These are phyloP conservation scores for Pachycephus smyrnensis DNA, from an alignment of 2,888 invertebrate genomes.

Conservation along the genomic window DNA sequence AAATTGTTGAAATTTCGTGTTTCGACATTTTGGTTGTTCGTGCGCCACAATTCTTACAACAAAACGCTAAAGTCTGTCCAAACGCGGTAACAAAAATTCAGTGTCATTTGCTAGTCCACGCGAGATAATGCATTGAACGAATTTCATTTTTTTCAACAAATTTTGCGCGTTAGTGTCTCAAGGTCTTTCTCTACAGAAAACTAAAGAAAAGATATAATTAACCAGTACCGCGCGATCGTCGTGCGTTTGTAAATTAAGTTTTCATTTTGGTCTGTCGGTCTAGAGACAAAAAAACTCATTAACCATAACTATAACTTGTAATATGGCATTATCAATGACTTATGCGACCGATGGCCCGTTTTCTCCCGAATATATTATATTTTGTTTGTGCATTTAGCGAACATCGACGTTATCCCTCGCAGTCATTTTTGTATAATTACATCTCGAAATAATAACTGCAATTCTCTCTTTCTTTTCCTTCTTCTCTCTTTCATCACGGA, in stretches of 20 bases:
- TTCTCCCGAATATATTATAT: background rate
- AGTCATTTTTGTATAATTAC: background rate
- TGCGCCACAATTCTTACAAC: conserved; percentile 14
- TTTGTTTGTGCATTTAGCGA: background rate
- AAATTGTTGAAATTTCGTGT: conserved; percentile 7
- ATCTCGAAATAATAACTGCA: background rate
- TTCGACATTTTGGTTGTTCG: background rate
- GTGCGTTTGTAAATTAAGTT: background rate
- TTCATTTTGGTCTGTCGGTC: background rate
- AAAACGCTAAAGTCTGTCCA: background rate
- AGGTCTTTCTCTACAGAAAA: background rate
- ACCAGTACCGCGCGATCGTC: background rate
- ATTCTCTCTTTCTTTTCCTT: conserved; percentile 19
- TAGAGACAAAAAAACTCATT: background rate
- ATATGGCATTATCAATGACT: background rate
- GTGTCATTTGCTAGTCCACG: background rate
- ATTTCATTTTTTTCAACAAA: background rate
- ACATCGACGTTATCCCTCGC: background rate
- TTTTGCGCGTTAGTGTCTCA: background rate
- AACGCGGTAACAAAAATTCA: background rate
- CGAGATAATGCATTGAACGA: background rate
- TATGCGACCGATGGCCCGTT: background rate
- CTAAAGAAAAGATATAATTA: background rate
- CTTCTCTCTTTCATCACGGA: conserved; percentile 7
- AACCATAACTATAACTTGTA: background rate